Base-by-base conservation (phyloP, 53 echinoderm and acorn worm species). In the Zoroaster sp. region DNA sequence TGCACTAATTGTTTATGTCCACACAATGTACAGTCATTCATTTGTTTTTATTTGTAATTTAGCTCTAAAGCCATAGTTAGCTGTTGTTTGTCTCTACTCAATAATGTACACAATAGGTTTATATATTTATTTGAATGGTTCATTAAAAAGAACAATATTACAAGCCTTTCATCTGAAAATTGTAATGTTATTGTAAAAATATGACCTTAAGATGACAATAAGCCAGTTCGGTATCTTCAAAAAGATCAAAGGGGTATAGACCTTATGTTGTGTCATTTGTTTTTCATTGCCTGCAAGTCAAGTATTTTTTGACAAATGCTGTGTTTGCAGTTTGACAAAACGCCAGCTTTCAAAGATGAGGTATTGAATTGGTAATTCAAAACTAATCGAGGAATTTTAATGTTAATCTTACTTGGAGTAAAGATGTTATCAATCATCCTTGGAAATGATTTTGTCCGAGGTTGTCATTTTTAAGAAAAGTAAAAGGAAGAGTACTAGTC, bases 101-200 rank as follows among this genome's bases (percentile, higher is more conserved):
- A 70, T 85, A 35, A 85, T 85, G 85, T 85, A 71, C 85, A 85
- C 85, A 71, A 85, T 71, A 85, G 46, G 51, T 70, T 85, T 49
- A 70, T 85, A 70, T 85, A 85, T 85, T 85, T 85, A 85, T 85
- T 85, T 45, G 47, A 81, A 66, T 85, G 44, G 39, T 69, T 85
- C 35, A 35, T 85, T 70, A 54, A 45, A 35, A 85, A 70, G 42
- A 20, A 68, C 34, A 44, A 39, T 31, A 11, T 43, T 30, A 20
- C 14, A 33, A 59, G 63, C 8, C 63, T 25, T 11, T 7, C 55
- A 2, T 7, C 20, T 23, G 55, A 55, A 28, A 59, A 28, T 28
- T 28, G 28, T 28, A 28, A 59, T 59, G 63, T 25, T 28, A n/a
- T 5, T 53, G 20, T 2, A 59, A 44, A 44, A 59, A 59, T 11